Percentiles rank a stretch among this genome's conserved stretches.
phyloP scores from a whole-genome alignment of 2,888 invertebrate genomes.

The Choristoneura rosaceana region DNA sequence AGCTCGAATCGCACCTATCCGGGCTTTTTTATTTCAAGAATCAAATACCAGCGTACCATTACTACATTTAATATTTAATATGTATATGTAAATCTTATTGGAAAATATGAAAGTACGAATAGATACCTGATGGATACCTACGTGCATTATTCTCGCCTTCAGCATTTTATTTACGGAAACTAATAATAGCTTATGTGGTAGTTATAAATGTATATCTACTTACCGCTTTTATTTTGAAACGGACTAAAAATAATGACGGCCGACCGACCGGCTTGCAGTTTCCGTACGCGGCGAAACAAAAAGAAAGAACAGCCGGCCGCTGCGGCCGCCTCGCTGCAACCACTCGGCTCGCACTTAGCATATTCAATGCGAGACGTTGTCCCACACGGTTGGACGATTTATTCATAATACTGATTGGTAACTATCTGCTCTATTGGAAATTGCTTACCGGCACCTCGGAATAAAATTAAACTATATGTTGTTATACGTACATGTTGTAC shows the following conservation, averaged over 20 bases:
- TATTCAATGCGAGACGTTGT: no score
- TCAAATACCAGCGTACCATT: no score
- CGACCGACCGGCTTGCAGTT: neutral
- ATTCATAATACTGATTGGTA: neutral
- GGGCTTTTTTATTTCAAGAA: no score
- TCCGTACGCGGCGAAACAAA: neutral
- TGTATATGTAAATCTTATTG: no score
- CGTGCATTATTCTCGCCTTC: neutral
- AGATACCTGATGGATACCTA: neutral
- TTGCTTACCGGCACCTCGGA: no score
- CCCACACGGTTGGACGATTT: neutral
- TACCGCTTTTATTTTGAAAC: neutral
- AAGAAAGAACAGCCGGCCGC: neutral
- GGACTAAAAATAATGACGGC: neutral
- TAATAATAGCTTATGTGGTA: neutral
- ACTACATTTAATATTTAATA: no score
- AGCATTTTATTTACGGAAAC: neutral
- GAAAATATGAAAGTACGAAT: neutral
- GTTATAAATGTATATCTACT: neutral
- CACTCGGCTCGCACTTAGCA: no score
- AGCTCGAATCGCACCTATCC: no score
- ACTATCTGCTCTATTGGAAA: no score
- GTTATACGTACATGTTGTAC: no score
- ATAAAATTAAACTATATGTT: no score
- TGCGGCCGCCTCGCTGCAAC: no score